These are phyloP conservation scores for Semicossyphus pulcher DNA, from an alignment of 2,113 vertebrate genomes.

Conservation along the genomic window DNA sequence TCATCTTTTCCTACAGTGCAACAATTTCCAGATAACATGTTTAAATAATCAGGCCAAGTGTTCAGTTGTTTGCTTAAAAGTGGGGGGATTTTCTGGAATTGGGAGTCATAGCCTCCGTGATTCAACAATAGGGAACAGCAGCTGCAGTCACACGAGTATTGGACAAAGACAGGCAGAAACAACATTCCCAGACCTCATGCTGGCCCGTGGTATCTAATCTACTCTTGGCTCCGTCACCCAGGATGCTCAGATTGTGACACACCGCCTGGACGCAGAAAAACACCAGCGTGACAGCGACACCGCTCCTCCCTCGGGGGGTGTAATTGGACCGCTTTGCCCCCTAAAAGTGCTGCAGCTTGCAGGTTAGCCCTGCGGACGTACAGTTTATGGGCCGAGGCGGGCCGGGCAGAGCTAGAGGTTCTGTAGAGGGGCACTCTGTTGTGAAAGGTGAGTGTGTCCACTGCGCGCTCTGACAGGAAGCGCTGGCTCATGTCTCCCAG, in stretches of 20 bases:
- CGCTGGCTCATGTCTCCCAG: slow-evolving; percentile 73
- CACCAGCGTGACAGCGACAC: slow-evolving; percentile 27
- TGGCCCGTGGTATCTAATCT: slow-evolving; percentile 45
- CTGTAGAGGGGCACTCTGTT: slow-evolving; percentile 38
- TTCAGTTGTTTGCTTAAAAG: background rate
- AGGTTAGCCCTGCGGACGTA: slow-evolving; percentile 16
- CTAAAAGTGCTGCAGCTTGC: slow-evolving; percentile 68
- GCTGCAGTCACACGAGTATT: slow-evolving; percentile 48
- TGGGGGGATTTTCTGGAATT: slow-evolving; percentile 39
- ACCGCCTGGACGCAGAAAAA: slow-evolving; percentile 21
- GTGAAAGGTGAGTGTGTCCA: slow-evolving; percentile 69
- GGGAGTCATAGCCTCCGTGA: slow-evolving; percentile 42
- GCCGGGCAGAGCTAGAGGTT: slow-evolving; percentile 10
- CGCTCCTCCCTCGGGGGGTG: slow-evolving; percentile 26
- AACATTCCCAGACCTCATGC: slow-evolving; percentile 27
- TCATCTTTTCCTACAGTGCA: background rate
- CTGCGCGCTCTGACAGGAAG: slow-evolving; percentile 64
- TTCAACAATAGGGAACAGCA: slow-evolving; percentile 46
- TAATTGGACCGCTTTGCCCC: slow-evolving; percentile 59
- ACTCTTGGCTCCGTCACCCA: slow-evolving; percentile 16
- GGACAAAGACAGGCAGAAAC: slow-evolving; percentile 33
- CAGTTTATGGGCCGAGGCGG: background rate
- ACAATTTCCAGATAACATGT: slow-evolving; percentile 9
- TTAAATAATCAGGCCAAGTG: background rate
- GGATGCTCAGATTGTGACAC: slow-evolving; percentile 43